Base-by-base conservation (phyloP, 2,888 invertebrate species). In the Polia nebulosa region DNA sequence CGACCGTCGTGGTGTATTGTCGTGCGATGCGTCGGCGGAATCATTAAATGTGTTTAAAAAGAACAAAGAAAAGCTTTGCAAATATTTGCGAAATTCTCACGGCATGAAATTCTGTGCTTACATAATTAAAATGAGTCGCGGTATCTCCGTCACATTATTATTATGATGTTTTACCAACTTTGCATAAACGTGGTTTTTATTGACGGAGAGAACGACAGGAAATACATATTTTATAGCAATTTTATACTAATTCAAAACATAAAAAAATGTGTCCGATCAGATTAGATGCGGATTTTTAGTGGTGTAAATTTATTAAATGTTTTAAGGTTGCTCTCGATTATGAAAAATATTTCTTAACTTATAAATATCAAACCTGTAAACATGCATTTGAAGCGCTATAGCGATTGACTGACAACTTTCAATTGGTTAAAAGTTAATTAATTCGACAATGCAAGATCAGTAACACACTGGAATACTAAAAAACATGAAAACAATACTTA, bases 21-120 rank as follows among this genome's bases (percentile, higher is more conserved):
- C 85, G 90, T 86, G 80, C 72, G 79, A 76, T 84, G 90, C 90
- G 90, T 90, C 84, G 91, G 90, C 83, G 89, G 92, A 92, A 93
- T 92, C 93, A 92, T 93, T 92, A 93, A 93, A 92, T 86, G 85
- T 85, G 85, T 90, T 90, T 89, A 76, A 80, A 76, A 84, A 82
- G 84, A 84, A 88, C 86, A 88, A 89, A 87, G 87, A 88, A 91
- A 85, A 82, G 80, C 80, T 85, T 90, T 82, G 92, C 93, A 88
- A 94, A 93, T 92, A 91, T 93, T 93, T 91, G 92, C 89, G 83
- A 88, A 91, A 89, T 92, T 92, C 90, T 89, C 90, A 91, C 90
- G 88, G 80, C 56, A 57, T 72, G 60, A 65, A 77, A 72, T 72
- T 53, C 63, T 62, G 60, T 72, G 76, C 65, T 74, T 72, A 75